Evolutionary conservation across 1,140 invertebrate genomes (phyloP), one percentile per base, ranked within the genome.

Genomic region (Heterodera schachtii): DNA sequence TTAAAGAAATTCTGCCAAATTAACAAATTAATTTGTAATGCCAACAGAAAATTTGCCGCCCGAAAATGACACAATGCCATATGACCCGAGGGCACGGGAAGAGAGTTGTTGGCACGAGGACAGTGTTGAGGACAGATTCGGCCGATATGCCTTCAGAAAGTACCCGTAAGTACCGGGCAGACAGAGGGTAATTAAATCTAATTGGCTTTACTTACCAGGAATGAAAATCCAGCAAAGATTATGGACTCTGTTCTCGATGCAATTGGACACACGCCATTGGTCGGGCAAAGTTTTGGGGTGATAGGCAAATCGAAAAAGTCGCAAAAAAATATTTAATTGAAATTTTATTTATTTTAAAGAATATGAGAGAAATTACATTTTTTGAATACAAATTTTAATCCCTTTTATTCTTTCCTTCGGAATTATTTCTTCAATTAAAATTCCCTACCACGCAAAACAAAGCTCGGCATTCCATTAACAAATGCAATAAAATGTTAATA

Each of bases 191-290:
- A 52, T 6, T 52, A 79, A 52, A 13, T 5, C n/a, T 74, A 43
- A 44, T 11, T 44, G n/a, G 70, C 67, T 75, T 47, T n/a, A 79
- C 84, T 80, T 11, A 60, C 11, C 19, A 84, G 83, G 11, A 57
- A 66, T 1, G 44, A 81, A 64, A 41, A 75, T 41, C 52, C 76
- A 31, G 31, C 31, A 46, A 84, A 93, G 89, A 92, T 95, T 52
- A 90, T 94, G 76, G 93, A 95, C 0, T 93, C 94, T 87, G 93
- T 98, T 86, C 91, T 98, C 7, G 91, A 94, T 84, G 93, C 94
- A 16, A 95, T 98, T 90, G 96, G 96, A 67, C 94, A 95, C 90
- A 98, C 96, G 8, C 97, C 97, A 3, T 87, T 98, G 76, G 93
- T 99, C 2, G 44, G 47, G 31, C 31, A 31, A 31, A 31, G 31